A percentile compares a stretch with the other conserved stretches of the same genome.
Conservation (phyloP, 2,888 invertebrate species). For the Chrysodeixis includens region DNA sequence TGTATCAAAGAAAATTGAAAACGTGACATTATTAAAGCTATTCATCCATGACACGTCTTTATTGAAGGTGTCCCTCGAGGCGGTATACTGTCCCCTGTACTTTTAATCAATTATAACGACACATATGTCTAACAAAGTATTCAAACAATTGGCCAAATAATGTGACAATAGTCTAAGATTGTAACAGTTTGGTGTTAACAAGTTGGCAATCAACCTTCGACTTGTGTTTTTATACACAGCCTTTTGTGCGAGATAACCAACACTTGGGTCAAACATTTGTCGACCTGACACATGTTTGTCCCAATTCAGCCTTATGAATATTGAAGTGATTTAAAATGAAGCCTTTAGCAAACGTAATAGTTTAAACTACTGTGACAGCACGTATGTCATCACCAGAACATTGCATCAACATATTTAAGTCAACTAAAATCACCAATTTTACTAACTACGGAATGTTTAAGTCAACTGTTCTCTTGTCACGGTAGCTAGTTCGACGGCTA, state of each 20-base stretch:
- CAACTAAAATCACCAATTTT: slow-evolving; percentile 2
- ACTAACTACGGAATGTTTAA: slow-evolving; percentile 11
- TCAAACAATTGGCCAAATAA: background rate
- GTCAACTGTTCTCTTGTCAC: slow-evolving; percentile 49
- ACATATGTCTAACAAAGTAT: background rate
- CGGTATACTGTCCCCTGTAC: background rate
- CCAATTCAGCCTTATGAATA: background rate
- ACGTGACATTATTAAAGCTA: background rate
- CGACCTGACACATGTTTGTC: background rate
- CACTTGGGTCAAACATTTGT: too few species aligned
- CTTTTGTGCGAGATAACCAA: background rate
- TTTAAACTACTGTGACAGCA: slow-evolving; percentile 14
- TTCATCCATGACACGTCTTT: background rate
- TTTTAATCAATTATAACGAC: background rate
- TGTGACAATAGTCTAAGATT: background rate
- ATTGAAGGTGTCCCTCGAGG: slow-evolving; percentile 18
- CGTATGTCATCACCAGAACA: slow-evolving; percentile 6
- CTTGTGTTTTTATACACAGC: background rate
- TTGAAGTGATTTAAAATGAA: background rate
- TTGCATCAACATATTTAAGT: slow-evolving; percentile 8
- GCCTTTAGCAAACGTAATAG: background rate
- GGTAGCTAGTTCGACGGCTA: slow-evolving; percentile 35
- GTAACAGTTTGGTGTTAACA: background rate
- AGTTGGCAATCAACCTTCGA: background rate
- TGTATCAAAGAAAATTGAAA: background rate